phyloP scores from a whole-genome alignment of 2,888 invertebrate species.

The Clistopyga incitator region DNA sequence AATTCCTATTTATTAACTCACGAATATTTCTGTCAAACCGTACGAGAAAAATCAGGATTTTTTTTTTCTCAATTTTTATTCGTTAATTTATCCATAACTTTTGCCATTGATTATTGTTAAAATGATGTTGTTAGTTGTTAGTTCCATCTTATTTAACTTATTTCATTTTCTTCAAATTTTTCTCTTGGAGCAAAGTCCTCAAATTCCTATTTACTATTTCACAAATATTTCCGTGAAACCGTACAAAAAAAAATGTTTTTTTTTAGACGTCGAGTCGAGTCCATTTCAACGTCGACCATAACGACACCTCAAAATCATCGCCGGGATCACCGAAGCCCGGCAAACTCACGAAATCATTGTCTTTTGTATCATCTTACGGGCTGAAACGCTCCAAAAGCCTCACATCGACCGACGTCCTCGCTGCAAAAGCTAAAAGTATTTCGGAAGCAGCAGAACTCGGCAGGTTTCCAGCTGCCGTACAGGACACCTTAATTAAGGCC shows the following conservation, averaged over 20 bases:
- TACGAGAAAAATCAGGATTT: no score
- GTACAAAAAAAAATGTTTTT: conserved; percentile 12
- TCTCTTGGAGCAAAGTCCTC: no score
- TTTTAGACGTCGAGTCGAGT: conserved; percentile 77
- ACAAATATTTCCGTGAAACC: background rate
- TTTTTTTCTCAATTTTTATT: no score
- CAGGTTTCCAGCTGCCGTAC: conserved; percentile 90
- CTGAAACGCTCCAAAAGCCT: conserved; percentile 93
- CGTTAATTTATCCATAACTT: no score
- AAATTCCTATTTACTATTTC: no score
- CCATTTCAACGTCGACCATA: conserved; percentile 79
- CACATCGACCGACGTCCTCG: conserved; percentile 90
- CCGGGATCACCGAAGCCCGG: conserved; percentile 75
- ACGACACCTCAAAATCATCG: conserved; percentile 67
- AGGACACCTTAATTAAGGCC: conserved; percentile 90
- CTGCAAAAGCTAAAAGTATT: conserved; percentile 86
- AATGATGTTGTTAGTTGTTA: no score
- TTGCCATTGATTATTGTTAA: no score
- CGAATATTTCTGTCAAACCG: no score
- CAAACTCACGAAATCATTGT: conserved; percentile 81
- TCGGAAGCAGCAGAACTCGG: conserved; percentile 90
- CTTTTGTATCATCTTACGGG: conserved; percentile 83
- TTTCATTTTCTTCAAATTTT: no score
- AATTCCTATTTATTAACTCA: no score
- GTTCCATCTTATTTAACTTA: no score